phyloP scores from a whole-genome alignment of 2,113 vertebrate species.

The Microcebus lehilahytsara region DNA sequence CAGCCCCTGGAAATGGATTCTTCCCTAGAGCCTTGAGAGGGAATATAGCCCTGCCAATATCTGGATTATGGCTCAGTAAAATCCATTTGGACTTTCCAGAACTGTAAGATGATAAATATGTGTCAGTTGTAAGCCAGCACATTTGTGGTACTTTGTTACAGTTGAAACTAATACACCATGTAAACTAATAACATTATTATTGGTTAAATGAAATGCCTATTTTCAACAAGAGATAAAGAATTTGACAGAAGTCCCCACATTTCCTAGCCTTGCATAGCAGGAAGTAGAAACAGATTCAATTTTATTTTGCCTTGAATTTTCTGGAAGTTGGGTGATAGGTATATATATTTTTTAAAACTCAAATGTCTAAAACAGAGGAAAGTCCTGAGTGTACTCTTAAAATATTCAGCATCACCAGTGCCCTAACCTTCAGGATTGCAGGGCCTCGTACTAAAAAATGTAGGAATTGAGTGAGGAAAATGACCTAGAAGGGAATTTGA shows the following conservation, averaged over 20 bases:
- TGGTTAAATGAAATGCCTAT: neutral
- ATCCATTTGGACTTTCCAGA: neutral
- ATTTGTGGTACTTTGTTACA: neutral
- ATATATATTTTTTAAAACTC: neutral
- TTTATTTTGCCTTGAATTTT: slow-evolving; percentile 23
- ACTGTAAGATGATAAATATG: neutral
- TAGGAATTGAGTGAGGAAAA: neutral
- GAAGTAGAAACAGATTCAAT: neutral
- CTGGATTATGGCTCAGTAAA: neutral
- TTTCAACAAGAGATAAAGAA: neutral
- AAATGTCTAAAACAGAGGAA: neutral
- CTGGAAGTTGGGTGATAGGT: neutral
- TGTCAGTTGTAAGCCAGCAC: neutral
- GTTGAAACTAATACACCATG: neutral
- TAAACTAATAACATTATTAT: neutral
- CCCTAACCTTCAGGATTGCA: neutral
- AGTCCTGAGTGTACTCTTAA: neutral
- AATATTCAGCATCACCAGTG: neutral
- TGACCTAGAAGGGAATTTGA: neutral
- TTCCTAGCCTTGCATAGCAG: neutral
- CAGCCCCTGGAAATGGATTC: neutral
- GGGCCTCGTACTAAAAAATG: neutral
- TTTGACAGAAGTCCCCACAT: neutral
- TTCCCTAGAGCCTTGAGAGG: neutral
- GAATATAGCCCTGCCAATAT: neutral